These are phyloP conservation scores for Arctia plantaginis DNA, from an alignment of 2,888 invertebrate genomes.

Conservation along the genomic window DNA sequence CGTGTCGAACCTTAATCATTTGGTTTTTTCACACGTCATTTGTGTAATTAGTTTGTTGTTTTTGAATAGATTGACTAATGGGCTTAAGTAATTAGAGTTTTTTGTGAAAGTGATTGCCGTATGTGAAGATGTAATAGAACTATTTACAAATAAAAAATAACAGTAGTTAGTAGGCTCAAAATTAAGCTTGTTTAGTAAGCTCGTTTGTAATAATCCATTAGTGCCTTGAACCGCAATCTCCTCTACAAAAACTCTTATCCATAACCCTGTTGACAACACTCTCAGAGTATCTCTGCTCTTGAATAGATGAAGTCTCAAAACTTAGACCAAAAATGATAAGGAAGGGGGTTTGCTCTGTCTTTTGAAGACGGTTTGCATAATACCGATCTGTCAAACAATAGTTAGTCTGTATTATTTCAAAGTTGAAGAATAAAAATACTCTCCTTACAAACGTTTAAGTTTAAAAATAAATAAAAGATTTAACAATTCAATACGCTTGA, in stretches of 20 bases:
- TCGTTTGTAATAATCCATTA: no score
- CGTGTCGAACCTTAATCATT: conserved; percentile 52
- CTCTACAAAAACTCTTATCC: no score
- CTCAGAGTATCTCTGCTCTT: no score
- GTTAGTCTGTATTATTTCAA: no score
- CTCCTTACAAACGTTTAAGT: no score
- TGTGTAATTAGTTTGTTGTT: conserved; percentile 27
- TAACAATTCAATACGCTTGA: background rate
- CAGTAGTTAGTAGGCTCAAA: background rate
- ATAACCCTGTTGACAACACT: no score
- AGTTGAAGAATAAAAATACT: no score
- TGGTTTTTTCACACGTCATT: conserved; percentile 44
- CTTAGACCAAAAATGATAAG: no score
- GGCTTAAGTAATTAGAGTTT: background rate
- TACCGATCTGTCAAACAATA: background rate
- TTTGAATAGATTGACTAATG: conserved; percentile 23
- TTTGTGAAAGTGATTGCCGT: background rate
- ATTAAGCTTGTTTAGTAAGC: no score
- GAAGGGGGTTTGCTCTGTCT: background rate
- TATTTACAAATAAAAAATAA: background rate
- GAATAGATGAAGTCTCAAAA: no score
- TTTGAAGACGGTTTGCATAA: background rate
- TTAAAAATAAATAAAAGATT: no score
- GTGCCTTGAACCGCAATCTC: no score
- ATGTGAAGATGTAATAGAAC: background rate